Base-by-base conservation (phyloP, 2,113 vertebrate genomes). In the Halcyon senegalensis region DNA sequence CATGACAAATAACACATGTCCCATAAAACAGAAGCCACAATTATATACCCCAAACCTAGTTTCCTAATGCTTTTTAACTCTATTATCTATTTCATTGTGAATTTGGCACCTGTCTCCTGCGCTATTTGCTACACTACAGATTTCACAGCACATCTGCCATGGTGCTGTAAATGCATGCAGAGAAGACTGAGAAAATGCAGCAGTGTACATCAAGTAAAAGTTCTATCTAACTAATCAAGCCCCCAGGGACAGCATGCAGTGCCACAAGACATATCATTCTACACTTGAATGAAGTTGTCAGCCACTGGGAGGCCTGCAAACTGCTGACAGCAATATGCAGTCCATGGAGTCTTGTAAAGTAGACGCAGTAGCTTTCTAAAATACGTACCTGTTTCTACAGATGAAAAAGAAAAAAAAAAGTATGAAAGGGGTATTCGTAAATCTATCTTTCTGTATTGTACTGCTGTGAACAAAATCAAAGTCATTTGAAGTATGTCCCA, bases 121-220 rank as follows among this genome's bases (percentile, higher is more conserved):
- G 94, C 97, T 96, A 96, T 96, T 97, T 97, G 96, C 97, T 92
- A 46, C 95, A 94, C 89, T 91, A 83, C 93, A 96, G 96, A 97
- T 96, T 97, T 97, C 92, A 95, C 96, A 95, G 88, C 97, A 97
- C 97, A 98, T 96, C 97, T 98, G 97, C 91, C 20, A 5, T 19
- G 30, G 59, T 91, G 95, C 96, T 97, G 94, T 56, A 96, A 96
- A 95, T 69, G 93, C 93, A 95, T 80, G 73, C 70, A 96, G 93
- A 97, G 96, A 75, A 97, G 94, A 75, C 25, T 50, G 92, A 87
- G 89, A 68, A 96, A 81, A 84, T 84, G 94, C 63, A 80, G 95
- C 37, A 68, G 60, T 43, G 78, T 83, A 58, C 55, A 94, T 68
- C 96, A 96, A 96, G 58, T 17, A 94, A 87, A 77, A 90, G 93